Conservation (phyloP, 2,797 vertebrate species). For the Limosa lapponica region DNA sequence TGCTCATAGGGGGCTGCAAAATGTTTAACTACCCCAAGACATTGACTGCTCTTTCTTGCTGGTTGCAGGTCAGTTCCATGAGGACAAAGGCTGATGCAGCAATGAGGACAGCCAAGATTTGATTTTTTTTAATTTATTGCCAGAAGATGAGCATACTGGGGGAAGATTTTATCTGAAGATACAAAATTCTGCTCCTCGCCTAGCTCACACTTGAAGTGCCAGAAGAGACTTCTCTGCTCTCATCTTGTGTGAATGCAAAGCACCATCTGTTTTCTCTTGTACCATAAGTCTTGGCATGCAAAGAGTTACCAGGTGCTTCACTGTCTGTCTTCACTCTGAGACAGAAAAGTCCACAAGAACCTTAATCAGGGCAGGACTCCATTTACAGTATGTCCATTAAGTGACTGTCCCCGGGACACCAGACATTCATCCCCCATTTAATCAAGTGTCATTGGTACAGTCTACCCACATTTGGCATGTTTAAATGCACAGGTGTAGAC, state of each 20-base stretch:
- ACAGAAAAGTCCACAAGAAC: background rate
- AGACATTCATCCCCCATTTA: background rate
- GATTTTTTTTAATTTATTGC: background rate
- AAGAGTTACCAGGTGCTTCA: slow-evolving; percentile 49
- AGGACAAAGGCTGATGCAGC: background rate
- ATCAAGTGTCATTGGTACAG: background rate
- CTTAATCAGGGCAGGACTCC: background rate
- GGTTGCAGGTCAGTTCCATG: background rate
- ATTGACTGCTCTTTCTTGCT: background rate
- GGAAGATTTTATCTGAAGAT: background rate
- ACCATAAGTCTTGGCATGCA: slow-evolving; percentile 3
- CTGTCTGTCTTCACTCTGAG: slow-evolving; percentile 2
- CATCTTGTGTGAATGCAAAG: background rate
- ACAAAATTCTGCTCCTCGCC: background rate
- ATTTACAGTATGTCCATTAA: slow-evolving; percentile 3
- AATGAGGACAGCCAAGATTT: background rate
- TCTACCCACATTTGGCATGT: background rate
- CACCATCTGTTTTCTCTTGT: slow-evolving; percentile 59
- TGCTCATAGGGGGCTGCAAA: background rate
- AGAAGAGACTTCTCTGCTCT: slow-evolving; percentile 52
- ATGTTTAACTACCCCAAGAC: background rate
- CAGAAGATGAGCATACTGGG: slow-evolving; percentile 16
- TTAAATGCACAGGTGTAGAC: background rate
- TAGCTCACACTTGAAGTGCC: slow-evolving; percentile 21
- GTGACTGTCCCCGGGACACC: background rate